phyloP scores from a whole-genome alignment of 2,888 invertebrate genomes.

The Xestoiulus laeticollis region DNA sequence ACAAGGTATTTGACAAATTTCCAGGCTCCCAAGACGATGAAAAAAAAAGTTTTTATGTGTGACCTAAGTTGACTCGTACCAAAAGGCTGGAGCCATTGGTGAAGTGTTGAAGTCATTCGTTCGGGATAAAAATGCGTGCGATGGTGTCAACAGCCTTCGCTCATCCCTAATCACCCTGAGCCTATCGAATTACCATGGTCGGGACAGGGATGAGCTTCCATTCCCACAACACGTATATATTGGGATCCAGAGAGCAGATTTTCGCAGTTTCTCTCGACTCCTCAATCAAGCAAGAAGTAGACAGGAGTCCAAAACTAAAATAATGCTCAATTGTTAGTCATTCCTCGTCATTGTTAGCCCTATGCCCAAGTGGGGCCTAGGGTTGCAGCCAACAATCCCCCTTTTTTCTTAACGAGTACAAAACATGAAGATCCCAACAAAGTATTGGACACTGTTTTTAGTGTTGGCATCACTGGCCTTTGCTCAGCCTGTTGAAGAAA shows the following conservation, averaged over 20 bases:
- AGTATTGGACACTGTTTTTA: conserved; percentile 31
- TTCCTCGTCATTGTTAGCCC: background rate
- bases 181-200: conserved; percentile 50
- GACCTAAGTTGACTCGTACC: background rate
- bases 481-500: conserved; percentile 35
- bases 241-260: background rate
- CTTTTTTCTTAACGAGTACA: background rate
- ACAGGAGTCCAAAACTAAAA: background rate
- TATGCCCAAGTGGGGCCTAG: conserved; percentile 32
- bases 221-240: conserved; percentile 45
- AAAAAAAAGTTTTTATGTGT: background rate
- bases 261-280: conserved; percentile 15
- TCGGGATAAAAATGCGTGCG: conserved; percentile 24
- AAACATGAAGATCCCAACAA: conserved; percentile 33
- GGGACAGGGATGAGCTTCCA: background rate
- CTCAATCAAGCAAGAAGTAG: background rate
- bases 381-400: background rate
- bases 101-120: conserved; percentile 45
- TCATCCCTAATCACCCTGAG: conserved; percentile 46
- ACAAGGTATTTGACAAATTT: background rate
- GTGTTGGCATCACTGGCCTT: conserved; percentile 11
- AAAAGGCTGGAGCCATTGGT: conserved; percentile 35
- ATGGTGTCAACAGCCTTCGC: conserved; percentile 50
- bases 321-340: background rate
- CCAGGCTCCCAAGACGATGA: background rate